Percentiles rank a stretch among this genome's conserved stretches.
These are phyloP conservation scores for Scylla paramamosain DNA, from an alignment of 1,140 invertebrate species.

Conservation along the genomic window DNA sequence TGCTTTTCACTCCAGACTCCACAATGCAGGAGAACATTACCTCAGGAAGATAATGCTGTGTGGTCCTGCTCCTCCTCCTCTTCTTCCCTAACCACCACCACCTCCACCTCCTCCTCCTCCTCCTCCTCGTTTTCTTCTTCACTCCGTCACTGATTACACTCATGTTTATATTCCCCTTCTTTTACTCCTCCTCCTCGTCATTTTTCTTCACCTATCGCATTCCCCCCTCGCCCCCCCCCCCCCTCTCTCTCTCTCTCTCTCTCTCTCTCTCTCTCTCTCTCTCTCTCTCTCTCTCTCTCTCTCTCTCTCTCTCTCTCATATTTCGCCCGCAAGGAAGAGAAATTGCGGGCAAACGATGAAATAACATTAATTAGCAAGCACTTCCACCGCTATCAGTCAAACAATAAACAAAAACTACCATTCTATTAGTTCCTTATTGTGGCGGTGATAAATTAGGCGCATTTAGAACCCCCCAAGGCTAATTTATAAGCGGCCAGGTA, in stretches of 20 bases:
- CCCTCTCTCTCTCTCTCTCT: neutral
- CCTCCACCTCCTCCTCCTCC: neutral
- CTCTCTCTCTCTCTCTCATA: neutral
- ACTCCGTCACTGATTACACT: neutral
- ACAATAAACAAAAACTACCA: neutral
- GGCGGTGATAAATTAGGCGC: neutral
- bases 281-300: neutral
- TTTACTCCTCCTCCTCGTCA: neutral
- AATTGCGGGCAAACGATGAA: neutral
- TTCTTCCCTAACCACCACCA: neutral
- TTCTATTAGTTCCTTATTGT: neutral
- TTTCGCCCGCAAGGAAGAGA: neutral
- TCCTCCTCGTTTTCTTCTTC: neutral
- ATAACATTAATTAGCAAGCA: neutral
- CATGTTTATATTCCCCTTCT: neutral
- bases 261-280: neutral
- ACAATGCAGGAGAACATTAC: neutral
- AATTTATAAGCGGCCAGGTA: neutral
- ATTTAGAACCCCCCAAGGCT: neutral
- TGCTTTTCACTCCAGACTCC: neutral
- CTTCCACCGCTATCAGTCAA: neutral
- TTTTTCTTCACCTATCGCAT: neutral
- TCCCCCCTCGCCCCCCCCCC: neutral
- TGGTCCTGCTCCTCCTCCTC: neutral
- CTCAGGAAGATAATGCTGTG: neutral